phyloP scores from a whole-genome alignment of 2,888 invertebrate species.

The Petrophora chlorosata region DNA sequence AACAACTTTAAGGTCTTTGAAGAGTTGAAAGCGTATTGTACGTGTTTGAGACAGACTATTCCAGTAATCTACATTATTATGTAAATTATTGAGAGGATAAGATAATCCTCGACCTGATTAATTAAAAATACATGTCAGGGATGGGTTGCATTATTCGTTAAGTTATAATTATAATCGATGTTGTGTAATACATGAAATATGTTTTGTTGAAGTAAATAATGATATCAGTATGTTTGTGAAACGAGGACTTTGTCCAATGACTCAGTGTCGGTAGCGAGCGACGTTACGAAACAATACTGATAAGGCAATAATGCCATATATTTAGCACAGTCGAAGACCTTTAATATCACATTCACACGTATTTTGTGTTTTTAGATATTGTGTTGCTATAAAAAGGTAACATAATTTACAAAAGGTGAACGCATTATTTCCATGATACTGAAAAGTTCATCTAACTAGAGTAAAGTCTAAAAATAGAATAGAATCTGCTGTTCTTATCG shows the following conservation, averaged over 20 bases:
- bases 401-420: too few species aligned
- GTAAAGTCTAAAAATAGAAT: too few species aligned
- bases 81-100: too few species aligned
- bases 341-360: conserved; percentile 19
- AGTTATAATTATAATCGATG: conserved; percentile 18
- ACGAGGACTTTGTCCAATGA: conserved; percentile 49
- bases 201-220: conserved; percentile 41
- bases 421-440: too few species aligned
- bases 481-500: too few species aligned
- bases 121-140: conserved; percentile 28
- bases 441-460: too few species aligned
- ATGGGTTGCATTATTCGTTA: conserved; percentile 28
- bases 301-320: conserved; percentile 29
- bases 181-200: conserved; percentile 44
- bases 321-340: conserved; percentile 23
- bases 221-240: conserved; percentile 42
- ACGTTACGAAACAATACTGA: conserved; percentile 41
- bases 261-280: conserved; percentile 38
- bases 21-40: too few species aligned
- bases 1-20: too few species aligned
- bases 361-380: neutral
- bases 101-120: conserved; percentile 29
- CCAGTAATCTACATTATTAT: too few species aligned
- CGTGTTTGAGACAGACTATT: too few species aligned
- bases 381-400: too few species aligned